A percentile compares a stretch with the other conserved stretches of the same genome.
These are phyloP conservation scores for Orthonevra nobilis DNA, from an alignment of 2,888 invertebrate species.

Conservation along the genomic window DNA sequence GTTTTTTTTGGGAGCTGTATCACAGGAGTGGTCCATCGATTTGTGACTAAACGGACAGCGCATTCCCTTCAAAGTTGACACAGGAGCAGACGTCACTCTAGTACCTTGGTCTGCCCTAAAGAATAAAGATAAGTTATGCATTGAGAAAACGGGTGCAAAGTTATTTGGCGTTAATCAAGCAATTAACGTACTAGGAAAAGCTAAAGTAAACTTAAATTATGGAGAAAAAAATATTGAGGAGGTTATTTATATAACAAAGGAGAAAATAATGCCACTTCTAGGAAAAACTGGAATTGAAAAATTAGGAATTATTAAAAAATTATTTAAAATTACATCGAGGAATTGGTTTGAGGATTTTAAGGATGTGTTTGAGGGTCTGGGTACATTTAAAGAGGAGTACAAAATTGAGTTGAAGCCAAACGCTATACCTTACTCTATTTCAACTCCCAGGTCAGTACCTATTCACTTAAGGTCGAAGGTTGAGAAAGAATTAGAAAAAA, in stretches of 20 bases:
- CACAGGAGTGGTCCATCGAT: conserved; percentile 9
- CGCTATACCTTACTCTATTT: conserved; percentile 15
- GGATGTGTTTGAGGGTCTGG: conserved; percentile 14
- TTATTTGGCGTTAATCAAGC: no score
- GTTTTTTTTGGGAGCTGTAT: conserved; percentile 6
- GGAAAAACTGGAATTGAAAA: conserved; percentile 18
- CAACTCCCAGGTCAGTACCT: conserved; percentile 8
- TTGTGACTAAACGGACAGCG: conserved; percentile 12
- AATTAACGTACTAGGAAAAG: no score
- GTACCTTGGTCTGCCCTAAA: conserved; percentile 2
- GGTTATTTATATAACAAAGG: background rate
- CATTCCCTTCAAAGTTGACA: conserved; percentile 24
- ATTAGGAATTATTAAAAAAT: conserved; percentile 21
- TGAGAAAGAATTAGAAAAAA: conserved; percentile 1
- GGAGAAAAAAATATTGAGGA: background rate
- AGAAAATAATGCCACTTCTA: background rate
- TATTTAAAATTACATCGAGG: conserved; percentile 7
- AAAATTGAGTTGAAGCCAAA: conserved; percentile 19
- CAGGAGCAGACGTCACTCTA: conserved; percentile 29
- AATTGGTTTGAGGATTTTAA: conserved; percentile 10
- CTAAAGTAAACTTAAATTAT: no score
- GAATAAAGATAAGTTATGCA: background rate
- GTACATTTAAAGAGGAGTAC: conserved; percentile 18
- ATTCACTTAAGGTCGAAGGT: conserved; percentile 9
- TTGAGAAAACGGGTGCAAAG: background rate